Base-by-base conservation (phyloP, 2,797 vertebrate genomes). In the Peromyscus eremicus region DNA sequence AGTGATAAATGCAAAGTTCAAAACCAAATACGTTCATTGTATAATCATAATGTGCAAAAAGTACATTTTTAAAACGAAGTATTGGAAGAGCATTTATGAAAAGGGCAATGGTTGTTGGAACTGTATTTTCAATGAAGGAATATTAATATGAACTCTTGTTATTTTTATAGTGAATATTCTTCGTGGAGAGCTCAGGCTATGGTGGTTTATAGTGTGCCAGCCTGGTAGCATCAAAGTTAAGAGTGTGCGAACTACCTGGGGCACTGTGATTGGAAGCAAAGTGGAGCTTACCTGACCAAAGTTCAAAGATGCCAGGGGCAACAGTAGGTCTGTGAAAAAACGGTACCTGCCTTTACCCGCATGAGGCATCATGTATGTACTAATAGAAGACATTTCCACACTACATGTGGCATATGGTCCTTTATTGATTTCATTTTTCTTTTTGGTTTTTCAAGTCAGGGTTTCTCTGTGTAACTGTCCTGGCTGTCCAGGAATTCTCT, bases 1-100 rank as follows among this genome's bases (percentile, higher is more conserved):
- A 89, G 64, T n/a, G 75, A 92, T 80, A 94, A 82, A 77, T 66
- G 6, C 6, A 40, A n/a, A 27, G 13, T 52, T 77, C 34, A 71
- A 92, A 96, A 94, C 57, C 40, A 92, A 91, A 95, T 66, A 81
- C 34, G 76, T n/a, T 32, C 34, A 80, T 32, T 32, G 8, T 25
- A 34, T 62, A 66, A 84, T 92, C n/a, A 23, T 57, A 89, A 76
- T 62, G 77, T 3, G 12, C 27, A 97, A 66, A 75, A n/a, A 71
- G 88, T 14, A 34, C 27, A 60, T 49, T 77, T 77, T 92, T 73
- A 52, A 37, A 55, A 52, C 66, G 88, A 92, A 81, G 49, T 62
- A 81, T 84, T 75, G 82, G 9, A 95, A 81, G 32, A 17, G 92
- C 66, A 95, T 34, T 2, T 19, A 92, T 94, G 66, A 83, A 87